Evolutionary conservation across 2,113 vertebrate genomes (phyloP).

Genomic region (Gasterosteus nipponicus): DNA sequence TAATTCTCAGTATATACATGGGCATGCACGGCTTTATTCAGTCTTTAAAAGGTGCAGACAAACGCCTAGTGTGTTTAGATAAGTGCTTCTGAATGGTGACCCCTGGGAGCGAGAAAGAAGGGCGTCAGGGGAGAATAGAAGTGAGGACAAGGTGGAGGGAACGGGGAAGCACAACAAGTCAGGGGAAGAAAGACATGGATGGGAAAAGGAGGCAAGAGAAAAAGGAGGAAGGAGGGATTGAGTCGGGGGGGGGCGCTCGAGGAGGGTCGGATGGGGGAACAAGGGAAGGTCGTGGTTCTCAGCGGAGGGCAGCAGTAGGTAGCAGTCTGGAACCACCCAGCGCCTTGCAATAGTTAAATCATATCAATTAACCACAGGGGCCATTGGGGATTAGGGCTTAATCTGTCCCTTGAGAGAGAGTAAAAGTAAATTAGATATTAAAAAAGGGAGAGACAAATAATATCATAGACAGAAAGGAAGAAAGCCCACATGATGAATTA

Average conservation of each 20-base stretch:
- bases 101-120: conserved; percentile 29
- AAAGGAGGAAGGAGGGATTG: conserved; percentile 6
- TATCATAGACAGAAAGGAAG: conserved; percentile 25
- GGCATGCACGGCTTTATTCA: conserved; percentile 16
- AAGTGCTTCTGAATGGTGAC: conserved; percentile 39
- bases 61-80: conserved; percentile 45
- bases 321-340: conserved; percentile 79
- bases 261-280: conserved; percentile 9
- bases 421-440: conserved; percentile 66
- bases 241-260: background rate
- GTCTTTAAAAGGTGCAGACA: conserved; percentile 16
- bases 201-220: conserved; percentile 17
- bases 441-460: conserved; percentile 39
- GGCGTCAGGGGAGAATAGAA: conserved; percentile 37
- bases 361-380: conserved; percentile 88
- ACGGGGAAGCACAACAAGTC: conserved; percentile 27
- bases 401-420: conserved; percentile 78
- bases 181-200: conserved; percentile 51
- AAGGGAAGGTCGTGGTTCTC: conserved; percentile 50
- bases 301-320: conserved; percentile 40
- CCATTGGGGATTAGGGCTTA: conserved; percentile 84
- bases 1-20: conserved; percentile 8
- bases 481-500: conserved; percentile 50
- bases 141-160: conserved; percentile 7
- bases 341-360: conserved; percentile 83